Conservation (phyloP, 2,797 vertebrate species). For the Anomalospiza imberbis region DNA sequence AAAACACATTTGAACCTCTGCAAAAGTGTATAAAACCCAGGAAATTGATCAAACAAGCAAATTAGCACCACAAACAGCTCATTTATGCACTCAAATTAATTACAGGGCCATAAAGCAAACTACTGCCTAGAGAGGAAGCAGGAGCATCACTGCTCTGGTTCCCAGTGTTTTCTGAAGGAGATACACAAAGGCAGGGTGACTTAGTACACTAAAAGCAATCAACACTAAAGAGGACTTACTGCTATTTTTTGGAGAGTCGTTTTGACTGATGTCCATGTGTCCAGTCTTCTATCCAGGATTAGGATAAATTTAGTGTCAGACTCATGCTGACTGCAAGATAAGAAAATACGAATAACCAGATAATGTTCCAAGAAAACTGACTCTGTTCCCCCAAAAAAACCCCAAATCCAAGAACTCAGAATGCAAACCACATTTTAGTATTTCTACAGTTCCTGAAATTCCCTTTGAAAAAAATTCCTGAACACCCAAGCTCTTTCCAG, state of each 20-base stretch:
- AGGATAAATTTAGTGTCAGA: constrained; percentile 91
- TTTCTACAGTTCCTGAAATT: background rate
- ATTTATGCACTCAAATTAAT: background rate
- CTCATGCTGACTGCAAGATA: constrained; percentile 80
- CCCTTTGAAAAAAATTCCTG: background rate
- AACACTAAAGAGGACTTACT: constrained; percentile 75
- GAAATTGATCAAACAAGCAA: background rate
- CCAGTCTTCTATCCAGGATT: constrained; percentile 93
- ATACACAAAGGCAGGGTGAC: background rate
- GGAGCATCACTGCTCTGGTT: background rate
- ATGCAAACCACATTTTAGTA: background rate
- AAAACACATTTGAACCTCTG: background rate
- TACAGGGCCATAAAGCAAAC: constrained; percentile 3
- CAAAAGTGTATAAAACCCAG: background rate
- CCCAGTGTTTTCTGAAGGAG: background rate
- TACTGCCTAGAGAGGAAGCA: background rate
- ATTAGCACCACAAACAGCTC: background rate
- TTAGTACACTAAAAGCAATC: background rate
- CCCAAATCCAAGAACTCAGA: background rate
- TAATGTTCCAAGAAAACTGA: background rate
- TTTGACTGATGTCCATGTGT: constrained; percentile 96
- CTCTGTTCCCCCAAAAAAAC: background rate
- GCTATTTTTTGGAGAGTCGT: constrained; percentile 89
- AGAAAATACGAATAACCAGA: background rate
- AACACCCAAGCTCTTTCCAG: background rate